These are phyloP conservation scores for Rafetus swinhoei DNA, from an alignment of 2,113 vertebrate genomes.

Conservation along the genomic window DNA sequence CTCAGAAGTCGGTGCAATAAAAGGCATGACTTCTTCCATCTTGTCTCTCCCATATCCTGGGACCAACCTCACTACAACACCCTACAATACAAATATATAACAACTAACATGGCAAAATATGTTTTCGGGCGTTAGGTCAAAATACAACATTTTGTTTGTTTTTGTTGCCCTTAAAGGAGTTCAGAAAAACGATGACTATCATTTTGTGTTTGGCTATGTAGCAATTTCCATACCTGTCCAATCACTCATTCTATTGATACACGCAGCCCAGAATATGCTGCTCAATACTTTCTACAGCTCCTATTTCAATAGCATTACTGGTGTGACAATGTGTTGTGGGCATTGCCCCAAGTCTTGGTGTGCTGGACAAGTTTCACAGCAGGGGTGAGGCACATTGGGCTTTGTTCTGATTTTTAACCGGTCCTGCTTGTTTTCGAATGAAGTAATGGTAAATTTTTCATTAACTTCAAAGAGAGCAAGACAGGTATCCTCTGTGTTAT, in stretches of 20 bases:
- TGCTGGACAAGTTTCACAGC: not conserved
- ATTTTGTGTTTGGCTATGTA: not conserved
- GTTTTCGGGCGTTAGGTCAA: not conserved
- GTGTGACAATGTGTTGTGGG: not conserved
- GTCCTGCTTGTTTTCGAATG: not conserved
- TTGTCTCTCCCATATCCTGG: not conserved
- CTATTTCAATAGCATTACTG: not conserved
- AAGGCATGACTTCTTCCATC: not conserved
- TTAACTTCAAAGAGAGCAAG: not conserved
- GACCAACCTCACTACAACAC: not conserved
- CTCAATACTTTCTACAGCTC: not conserved
- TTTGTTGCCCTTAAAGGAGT: not conserved
- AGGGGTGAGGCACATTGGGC: too few relatives aligned
- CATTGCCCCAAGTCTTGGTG: not conserved
- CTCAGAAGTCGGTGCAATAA: not conserved
- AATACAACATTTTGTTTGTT: not conserved
- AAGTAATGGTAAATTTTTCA: not conserved
- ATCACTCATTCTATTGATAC: not conserved
- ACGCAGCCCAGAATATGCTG: not conserved
- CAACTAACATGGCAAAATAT: not conserved
- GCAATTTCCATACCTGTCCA: not conserved
- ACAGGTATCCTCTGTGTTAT: not conserved
- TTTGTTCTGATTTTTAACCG: not conserved
- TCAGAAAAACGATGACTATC: not conserved
- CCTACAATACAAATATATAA: not conserved